Evolutionary conservation across 1,140 invertebrate species (phyloP), one percentile per base, ranked within the genome.

Genomic region (Gonatopus flavifemur): DNA sequence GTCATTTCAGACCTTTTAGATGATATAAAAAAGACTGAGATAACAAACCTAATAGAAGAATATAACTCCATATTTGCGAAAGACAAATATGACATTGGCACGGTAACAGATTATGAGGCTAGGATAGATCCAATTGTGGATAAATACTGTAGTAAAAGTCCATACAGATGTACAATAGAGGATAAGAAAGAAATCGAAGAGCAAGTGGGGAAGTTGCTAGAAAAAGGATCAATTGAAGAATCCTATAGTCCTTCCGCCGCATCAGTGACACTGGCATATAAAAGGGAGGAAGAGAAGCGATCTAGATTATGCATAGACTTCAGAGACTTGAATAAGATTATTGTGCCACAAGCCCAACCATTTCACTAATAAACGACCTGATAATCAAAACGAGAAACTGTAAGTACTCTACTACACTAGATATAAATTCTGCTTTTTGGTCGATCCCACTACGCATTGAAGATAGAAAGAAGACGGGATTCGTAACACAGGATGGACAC

Each of bases 161-260:
- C 62, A 16, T 68, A 73, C 33, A 62, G 69, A 57, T 76, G 67
- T 32, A 41, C 59, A 0, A 31, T 60, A 8, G 51, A 63, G 30
- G 70, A 76, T 48, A 66, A 66, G 62, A 67, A 56, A 43, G 67
- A 72, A 43, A 72, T 69, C 46, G 66, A 69, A 43, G 18, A 63
- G 31, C 64, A 75, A 61, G 53, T 72, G 33, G 10, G 49, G 18
- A 66, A 69, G 47, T 59, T 72, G 47, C 36, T 74, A 9, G 38
- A 72, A 7, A 57, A 61, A 46, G 57, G 66, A 18, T 37, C 71
- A 30, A 69, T 69, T 35, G 64, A 72, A 54, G 67, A 72, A 59
- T 70, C 70, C 7, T 62, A 63, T 21, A 68, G 63, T 24, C 66
- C 69, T 36, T 74, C 67, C 57, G 59, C 64, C 12, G 61, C 67